These are phyloP conservation scores for Matsumyia berberina DNA, from an alignment of 2,888 invertebrate genomes.

Conservation along the genomic window DNA sequence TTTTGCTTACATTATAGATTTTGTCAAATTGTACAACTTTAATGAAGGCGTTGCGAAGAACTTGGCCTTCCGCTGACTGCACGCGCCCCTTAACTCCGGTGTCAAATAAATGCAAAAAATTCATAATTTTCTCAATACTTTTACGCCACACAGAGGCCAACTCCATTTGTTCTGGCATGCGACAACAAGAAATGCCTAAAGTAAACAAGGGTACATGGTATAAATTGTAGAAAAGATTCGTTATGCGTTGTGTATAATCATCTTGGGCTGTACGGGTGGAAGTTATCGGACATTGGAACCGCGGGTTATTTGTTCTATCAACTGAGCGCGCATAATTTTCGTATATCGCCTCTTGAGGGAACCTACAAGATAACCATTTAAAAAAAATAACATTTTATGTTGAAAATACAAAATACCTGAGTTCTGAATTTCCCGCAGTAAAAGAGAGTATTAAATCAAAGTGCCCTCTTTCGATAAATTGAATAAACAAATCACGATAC, in stretches of 20 bases:
- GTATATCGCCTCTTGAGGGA: conserved; percentile 80
- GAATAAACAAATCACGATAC: conserved; percentile 85
- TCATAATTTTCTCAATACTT: conserved; percentile 87
- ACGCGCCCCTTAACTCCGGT: conserved; percentile 91
- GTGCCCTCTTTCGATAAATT: conserved; percentile 87
- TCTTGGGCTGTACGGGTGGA: conserved; percentile 79
- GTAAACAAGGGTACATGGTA: conserved; percentile 89
- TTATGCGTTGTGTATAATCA: conserved; percentile 85
- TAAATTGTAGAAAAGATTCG: conserved; percentile 87
- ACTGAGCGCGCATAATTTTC: conserved; percentile 81
- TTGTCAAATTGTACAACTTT: conserved; percentile 86
- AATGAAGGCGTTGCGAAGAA: conserved; percentile 90
- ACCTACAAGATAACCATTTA: conserved; percentile 70
- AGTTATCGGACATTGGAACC: conserved; percentile 79
- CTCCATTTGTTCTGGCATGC: conserved; percentile 89
- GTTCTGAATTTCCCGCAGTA: conserved; percentile 89
- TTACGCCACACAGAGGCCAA: conserved; percentile 90
- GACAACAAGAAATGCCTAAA: conserved; percentile 92
- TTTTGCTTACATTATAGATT: conserved; percentile 87
- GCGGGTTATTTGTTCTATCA: conserved; percentile 80
- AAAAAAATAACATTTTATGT: not conserved
- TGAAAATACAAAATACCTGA: conserved; percentile 84
- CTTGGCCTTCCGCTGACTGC: conserved; percentile 87
- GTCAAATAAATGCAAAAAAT: conserved; percentile 87
- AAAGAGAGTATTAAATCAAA: conserved; percentile 91